A percentile compares a stretch with the other conserved stretches of the same genome.
Conservation (phyloP, 2,888 invertebrate genomes). For the Thalpophila matura region DNA sequence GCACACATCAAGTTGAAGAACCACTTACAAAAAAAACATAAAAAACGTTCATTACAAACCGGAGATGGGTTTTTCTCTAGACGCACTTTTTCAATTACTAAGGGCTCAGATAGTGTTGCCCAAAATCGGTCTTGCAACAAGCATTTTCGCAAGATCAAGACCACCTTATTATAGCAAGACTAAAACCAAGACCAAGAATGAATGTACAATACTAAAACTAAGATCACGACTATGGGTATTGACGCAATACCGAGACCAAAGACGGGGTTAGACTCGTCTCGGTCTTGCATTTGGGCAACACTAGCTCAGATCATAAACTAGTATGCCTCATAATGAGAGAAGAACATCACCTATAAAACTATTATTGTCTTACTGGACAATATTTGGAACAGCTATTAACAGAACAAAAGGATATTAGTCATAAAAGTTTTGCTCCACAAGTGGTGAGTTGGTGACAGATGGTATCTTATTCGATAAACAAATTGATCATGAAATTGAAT, state of each 20-base stretch:
- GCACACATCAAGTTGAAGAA: constrained; percentile 36
- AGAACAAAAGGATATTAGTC: constrained; percentile 28
- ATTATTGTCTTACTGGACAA: constrained; percentile 6
- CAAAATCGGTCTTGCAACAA: no score
- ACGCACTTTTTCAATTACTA: constrained; percentile 29
- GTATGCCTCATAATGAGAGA: constrained; percentile 2
- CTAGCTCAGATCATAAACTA: constrained; percentile 31
- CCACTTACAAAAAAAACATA: constrained; percentile 36
- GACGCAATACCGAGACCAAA: no score
- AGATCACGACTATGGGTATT: no score
- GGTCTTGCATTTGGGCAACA: no score
- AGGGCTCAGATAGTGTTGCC: constrained; percentile 16
- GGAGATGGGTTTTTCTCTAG: constrained; percentile 22
- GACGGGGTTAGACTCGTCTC: no score
- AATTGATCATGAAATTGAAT: neutral
- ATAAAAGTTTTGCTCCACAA: constrained; percentile 22
- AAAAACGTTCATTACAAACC: constrained; percentile 36
- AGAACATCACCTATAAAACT: constrained; percentile 22
- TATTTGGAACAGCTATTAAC: constrained; percentile 41
- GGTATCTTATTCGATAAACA: neutral
- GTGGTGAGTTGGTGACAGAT: constrained; percentile 25
- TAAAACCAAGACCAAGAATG: no score
- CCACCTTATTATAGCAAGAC: no score
- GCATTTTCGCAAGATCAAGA: no score
- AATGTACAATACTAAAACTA: no score